phyloP scores from a whole-genome alignment of 2,888 invertebrate genomes.

The Xestia ashworthii region DNA sequence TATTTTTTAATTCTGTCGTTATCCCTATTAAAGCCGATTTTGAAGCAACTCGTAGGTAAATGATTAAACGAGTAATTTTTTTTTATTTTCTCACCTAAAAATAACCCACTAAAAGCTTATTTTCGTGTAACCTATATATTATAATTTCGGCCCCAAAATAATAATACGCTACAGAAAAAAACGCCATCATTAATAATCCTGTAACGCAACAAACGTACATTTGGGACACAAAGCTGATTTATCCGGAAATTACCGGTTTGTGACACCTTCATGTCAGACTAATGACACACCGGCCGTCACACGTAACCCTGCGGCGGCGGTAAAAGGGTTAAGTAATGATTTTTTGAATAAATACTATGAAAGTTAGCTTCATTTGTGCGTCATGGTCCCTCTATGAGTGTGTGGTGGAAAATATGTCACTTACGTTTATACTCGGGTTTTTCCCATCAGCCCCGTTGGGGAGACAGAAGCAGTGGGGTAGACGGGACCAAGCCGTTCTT shows the following conservation, averaged over 20 bases:
- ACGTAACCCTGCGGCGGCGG: constrained; percentile 39
- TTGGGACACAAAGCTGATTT: constrained; percentile 65
- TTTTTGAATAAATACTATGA: constrained; percentile 56
- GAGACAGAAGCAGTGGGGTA: background rate
- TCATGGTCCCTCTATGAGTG: constrained; percentile 8
- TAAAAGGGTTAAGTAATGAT: constrained; percentile 56
- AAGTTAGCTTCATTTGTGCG: constrained; percentile 25
- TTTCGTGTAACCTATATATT: constrained; percentile 23
- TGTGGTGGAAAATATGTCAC: background rate
- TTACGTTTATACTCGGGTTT: background rate
- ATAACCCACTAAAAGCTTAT: constrained; percentile 23
- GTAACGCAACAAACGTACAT: constrained; percentile 56
- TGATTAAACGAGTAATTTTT: background rate
- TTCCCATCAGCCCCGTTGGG: background rate
- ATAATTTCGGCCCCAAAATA: constrained; percentile 37
- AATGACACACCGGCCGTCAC: constrained; percentile 53
- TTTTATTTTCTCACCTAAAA: background rate
- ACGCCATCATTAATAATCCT: constrained; percentile 60
- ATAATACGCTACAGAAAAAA: constrained; percentile 41
- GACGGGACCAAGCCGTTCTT: background rate
- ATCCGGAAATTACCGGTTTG: constrained; percentile 67
- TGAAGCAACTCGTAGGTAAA: background rate
- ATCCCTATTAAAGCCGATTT: no score
- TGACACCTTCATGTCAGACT: constrained; percentile 59
- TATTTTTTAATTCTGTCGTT: no score